phyloP scores from a whole-genome alignment of 2,797 vertebrate genomes.

The Phoeniculus purpureus region DNA sequence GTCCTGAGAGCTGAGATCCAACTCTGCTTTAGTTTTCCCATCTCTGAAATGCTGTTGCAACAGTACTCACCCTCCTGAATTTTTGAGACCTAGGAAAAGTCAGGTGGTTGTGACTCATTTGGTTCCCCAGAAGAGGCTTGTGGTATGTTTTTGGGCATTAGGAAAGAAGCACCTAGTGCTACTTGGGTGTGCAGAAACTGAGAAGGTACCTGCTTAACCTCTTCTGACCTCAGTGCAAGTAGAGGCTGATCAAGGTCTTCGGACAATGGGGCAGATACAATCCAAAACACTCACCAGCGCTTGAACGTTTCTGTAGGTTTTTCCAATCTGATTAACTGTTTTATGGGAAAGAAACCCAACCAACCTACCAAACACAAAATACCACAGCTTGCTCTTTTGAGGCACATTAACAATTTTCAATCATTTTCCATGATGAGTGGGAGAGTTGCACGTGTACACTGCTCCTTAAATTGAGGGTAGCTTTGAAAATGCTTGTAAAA shows the following conservation, averaged over 20 bases:
- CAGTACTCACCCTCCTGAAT: not conserved
- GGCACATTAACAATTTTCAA: not conserved
- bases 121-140: not conserved
- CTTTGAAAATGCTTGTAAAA: not conserved
- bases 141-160: not conserved
- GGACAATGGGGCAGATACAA: not conserved
- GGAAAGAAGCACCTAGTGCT: not conserved
- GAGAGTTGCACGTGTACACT: not conserved
- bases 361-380: not conserved
- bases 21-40: not conserved
- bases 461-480: not conserved
- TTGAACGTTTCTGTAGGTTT: not conserved
- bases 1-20: not conserved
- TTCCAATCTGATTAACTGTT: not conserved
- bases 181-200: not conserved
- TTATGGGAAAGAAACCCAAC: not conserved
- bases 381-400: not conserved
- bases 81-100: not conserved
- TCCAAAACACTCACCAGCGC: not conserved
- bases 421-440: not conserved
- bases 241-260: slow-evolving; percentile 16
- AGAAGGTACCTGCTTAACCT: not conserved
- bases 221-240: not conserved
- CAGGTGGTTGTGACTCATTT: not conserved
- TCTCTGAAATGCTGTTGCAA: not conserved